A percentile compares a stretch with the other conserved stretches of the same genome.
Evolutionary conservation across 2,888 invertebrate genomes (phyloP).

Genomic region (Macrosiphum euphorbiae): DNA sequence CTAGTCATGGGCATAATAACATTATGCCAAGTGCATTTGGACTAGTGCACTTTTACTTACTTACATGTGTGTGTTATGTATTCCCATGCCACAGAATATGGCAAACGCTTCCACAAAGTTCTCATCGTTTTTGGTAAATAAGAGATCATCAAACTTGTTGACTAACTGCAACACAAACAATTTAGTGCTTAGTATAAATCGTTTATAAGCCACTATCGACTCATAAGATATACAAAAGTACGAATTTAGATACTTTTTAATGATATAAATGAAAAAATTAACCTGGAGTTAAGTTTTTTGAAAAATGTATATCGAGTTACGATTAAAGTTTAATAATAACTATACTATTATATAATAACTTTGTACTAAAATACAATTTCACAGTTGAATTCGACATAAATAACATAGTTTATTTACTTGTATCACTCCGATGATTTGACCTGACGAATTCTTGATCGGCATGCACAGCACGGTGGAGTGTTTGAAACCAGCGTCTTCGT

Average conservation of each 20-base stretch:
- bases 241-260: no score
- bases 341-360: not conserved
- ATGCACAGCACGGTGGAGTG: slow-evolving; percentile 94
- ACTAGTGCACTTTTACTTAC: slow-evolving; percentile 66
- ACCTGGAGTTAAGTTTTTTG: no score
- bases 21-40: slow-evolving; percentile 13
- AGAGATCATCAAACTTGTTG: slow-evolving; percentile 91
- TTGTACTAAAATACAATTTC: not conserved
- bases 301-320: not conserved
- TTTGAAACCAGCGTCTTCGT: slow-evolving; percentile 83
- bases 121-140: slow-evolving; percentile 95
- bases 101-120: slow-evolving; percentile 98
- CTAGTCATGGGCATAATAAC: not conserved
- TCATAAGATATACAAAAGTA: no score
- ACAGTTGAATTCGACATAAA: no score
- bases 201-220: not conserved
- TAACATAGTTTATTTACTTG: slow-evolving; percentile 72
- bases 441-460: slow-evolving; percentile 94
- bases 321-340: not conserved
- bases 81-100: slow-evolving; percentile 97
- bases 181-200: not conserved
- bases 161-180: slow-evolving; percentile 77
- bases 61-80: slow-evolving; percentile 94
- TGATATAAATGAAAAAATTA: no score
- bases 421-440: slow-evolving; percentile 93